phyloP scores from a whole-genome alignment of 2,888 invertebrate genomes.

The Horisme vitalbata region DNA sequence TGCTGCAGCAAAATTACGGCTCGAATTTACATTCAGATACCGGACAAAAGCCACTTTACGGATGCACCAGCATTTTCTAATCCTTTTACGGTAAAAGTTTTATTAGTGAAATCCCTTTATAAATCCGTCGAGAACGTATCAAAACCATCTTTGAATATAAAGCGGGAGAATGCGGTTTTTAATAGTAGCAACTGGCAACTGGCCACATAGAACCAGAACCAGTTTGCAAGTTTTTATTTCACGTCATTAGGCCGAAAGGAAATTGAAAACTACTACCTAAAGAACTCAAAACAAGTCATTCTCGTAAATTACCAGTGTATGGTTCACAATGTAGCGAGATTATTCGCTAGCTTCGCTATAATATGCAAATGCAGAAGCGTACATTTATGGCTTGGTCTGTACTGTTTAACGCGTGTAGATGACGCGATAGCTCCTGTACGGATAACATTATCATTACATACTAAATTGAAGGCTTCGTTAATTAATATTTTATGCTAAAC shows the following conservation, averaged over 20 bases:
- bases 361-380: slow-evolving; percentile 27
- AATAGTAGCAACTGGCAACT: slow-evolving; percentile 12
- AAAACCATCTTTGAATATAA: slow-evolving; percentile 18
- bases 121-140: slow-evolving; percentile 24
- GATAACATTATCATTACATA: slow-evolving; percentile 28
- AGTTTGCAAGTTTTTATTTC: slow-evolving; percentile 27
- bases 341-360: slow-evolving; percentile 22
- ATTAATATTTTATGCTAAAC: slow-evolving; percentile 17
- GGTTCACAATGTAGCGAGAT: slow-evolving; percentile 14
- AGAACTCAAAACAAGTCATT: slow-evolving; percentile 30
- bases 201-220: no score
- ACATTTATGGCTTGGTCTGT: slow-evolving; percentile 25
- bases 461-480: slow-evolving; percentile 12
- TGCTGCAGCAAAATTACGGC: slow-evolving; percentile 34
- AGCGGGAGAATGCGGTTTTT: neutral
- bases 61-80: slow-evolving; percentile 26
- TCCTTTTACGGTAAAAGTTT: slow-evolving; percentile 32
- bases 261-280: slow-evolving; percentile 32
- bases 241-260: slow-evolving; percentile 26
- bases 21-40: slow-evolving; percentile 30
- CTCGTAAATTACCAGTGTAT: slow-evolving; percentile 23
- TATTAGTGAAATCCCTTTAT: slow-evolving; percentile 25
- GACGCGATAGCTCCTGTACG: slow-evolving; percentile 24
- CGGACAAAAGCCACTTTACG: slow-evolving; percentile 29
- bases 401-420: slow-evolving; percentile 29